phyloP scores from a whole-genome alignment of 2,888 invertebrate species.

The Drosophila bunnanda region DNA sequence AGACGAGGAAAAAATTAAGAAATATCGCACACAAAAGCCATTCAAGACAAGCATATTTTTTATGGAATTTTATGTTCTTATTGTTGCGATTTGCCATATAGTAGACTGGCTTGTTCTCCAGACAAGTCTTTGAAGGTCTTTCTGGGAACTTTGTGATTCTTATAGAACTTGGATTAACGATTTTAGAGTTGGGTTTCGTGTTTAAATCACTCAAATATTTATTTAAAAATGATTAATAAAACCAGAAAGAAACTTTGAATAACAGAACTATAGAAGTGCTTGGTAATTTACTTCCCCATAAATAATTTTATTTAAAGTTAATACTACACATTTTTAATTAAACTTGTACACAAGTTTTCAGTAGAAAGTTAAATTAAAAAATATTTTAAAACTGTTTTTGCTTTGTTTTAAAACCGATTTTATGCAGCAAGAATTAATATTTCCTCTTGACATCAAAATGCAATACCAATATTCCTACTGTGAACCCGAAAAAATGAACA shows the following conservation, averaged over 20 bases:
- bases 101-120: constrained; percentile 1
- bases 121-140: constrained; percentile 14
- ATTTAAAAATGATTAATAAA: neutral
- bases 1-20: constrained; percentile 30
- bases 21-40: constrained; percentile 33
- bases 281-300: neutral
- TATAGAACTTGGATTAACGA: neutral
- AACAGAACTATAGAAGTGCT: no score
- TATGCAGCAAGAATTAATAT: neutral
- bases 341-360: neutral
- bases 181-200: neutral
- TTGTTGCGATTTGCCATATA: constrained; percentile 35
- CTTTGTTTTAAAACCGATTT: neutral
- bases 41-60: constrained; percentile 50
- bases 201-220: neutral
- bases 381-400: neutral
- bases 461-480: neutral
- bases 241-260: no score
- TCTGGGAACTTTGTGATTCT: neutral
- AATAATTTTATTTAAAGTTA: neutral
- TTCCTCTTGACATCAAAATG: neutral
- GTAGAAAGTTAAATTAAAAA: neutral
- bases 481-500: neutral
- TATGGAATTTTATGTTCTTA: constrained; percentile 60
- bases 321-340: neutral